Evolutionary conservation across 2,797 vertebrate species (phyloP), one percentile per base, ranked within the genome.

Genomic region (Molossus molossus): DNA sequence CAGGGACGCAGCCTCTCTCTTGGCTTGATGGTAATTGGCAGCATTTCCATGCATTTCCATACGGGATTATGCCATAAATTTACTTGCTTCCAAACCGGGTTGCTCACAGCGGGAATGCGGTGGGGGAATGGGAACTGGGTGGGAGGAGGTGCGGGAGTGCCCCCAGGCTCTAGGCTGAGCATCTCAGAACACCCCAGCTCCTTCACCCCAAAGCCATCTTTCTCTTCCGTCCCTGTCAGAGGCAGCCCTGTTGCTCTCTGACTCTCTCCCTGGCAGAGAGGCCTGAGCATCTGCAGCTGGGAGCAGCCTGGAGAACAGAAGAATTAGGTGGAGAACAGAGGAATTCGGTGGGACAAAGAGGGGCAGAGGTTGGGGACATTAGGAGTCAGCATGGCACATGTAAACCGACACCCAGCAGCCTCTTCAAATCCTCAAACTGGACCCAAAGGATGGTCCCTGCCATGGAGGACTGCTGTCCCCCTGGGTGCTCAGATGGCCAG

Each of bases 31-130:
- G 97, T 98, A 98, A 98, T 98, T 98, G 98, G 98, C 97, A 98
- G 96, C 88, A 98, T 98, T 98, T 98, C 97, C 98, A 98, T 98
- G 96, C 67, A 98, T 98, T 98, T 98, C 98, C 98, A 97, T 97
- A 97, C 65, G 17, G 55, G 95, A 98, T 98, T 97, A 97, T 98
- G 97, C 97, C 96, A 97, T 98, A 98, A 98, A 98, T 98, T 98
- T 98, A 95, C 97, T 98, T 96, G 70, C 80, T 95, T 95, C 91
- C 97, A 95, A 97, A 97, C 91, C 4, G 96, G 97, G 96, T 27
- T 45, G 96, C 87, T 97, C 94, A 2, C 67, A 95, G 96, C 96
- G 93, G 88, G 83, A 96, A 94, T 95, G 87, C 33, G 60, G 89
- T 20, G 33, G 45, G 29, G n/a, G 72, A 79, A 69, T 9, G 27